Evolutionary conservation across 1,140 invertebrate species (phyloP), one percentile per base, ranked within the genome.

Genomic region (Panagrolaimus sp.): DNA sequence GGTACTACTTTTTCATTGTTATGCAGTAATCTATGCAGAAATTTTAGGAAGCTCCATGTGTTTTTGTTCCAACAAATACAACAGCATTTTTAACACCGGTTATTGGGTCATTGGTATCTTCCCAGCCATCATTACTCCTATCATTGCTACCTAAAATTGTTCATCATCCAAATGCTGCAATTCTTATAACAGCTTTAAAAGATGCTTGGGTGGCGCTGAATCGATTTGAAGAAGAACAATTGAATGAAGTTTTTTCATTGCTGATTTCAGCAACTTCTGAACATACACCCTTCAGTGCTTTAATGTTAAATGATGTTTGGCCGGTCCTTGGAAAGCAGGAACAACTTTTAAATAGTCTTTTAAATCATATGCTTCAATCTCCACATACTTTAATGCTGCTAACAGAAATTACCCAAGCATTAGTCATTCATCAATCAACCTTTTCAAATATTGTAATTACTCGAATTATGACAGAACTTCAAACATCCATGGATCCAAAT

Each of bases 31-130:
- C 43, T 68, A 38, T n/a, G 26, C 45, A 14, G 6, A 17, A 10
- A 69, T 70, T 44, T 44, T 70, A 26, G 64, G 69, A 70, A 46
- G 62, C 69, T 15, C 69, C 69, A 2, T 70, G 69, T 43, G 69
- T 70, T 24, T 66, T 70, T 44, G 65, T 70, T 24, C 69, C 69
- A 1, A 52, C 63, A 24, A 70, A 70, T 38, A 63, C 63, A 28
- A 47, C 63, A 14, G 15, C 38, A 10, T 70, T 70, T 44, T 44
- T 70, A 26, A 26, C 26, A 46, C 63, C 63, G 3, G 43, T 67
- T 32, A 38, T 67, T 10, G 24, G 43, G 14, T 32, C 65, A 38
- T 62, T 70, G 38, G 65, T 70, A 17, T 17, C 45, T 5, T 43
- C 70, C 28, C 63, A 70, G 15, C 69, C 69, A 7, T 38, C 44